phyloP scores from a whole-genome alignment of 2,888 invertebrate genomes.

The Antheraea assamensis region DNA sequence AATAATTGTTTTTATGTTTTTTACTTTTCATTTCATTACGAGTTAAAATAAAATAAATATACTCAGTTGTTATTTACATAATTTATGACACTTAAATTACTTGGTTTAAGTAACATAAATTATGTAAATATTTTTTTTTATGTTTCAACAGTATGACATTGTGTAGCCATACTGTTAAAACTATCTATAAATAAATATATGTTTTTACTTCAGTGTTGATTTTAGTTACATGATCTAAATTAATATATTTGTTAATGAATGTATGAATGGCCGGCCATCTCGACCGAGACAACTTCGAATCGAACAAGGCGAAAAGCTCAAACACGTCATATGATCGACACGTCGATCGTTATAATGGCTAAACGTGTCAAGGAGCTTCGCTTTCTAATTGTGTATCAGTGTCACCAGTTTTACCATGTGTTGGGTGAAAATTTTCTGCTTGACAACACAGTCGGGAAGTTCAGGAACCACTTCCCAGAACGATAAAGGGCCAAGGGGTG shows the following conservation, averaged over 20 bases:
- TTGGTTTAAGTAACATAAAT: no score
- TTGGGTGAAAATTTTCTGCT: slow-evolving; percentile 47
- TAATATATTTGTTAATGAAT: not conserved
- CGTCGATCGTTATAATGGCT: slow-evolving; percentile 37
- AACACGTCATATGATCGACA: slow-evolving; percentile 56
- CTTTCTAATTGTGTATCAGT: slow-evolving; percentile 54
- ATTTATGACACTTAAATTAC: not conserved
- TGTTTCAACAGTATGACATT: no score
- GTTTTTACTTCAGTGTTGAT: not conserved
- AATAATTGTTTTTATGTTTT: not conserved
- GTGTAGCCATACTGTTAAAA: not conserved
- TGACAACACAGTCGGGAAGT: slow-evolving; percentile 76
- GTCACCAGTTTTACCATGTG: slow-evolving; percentile 44
- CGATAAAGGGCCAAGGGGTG: slow-evolving; percentile 74
- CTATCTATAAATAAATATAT: not conserved
- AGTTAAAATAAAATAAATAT: not conserved
- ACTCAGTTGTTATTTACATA: not conserved
- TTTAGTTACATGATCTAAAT: not conserved
- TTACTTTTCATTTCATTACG: not conserved
- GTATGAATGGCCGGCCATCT: slow-evolving; percentile 16
- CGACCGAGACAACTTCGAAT: slow-evolving; percentile 43
- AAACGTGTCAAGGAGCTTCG: slow-evolving; percentile 72
- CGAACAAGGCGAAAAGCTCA: slow-evolving; percentile 53
- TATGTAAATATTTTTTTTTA: no score
- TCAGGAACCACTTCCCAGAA: slow-evolving; percentile 82